These are phyloP conservation scores for Tricholaema leucomelas DNA, from an alignment of 2,113 vertebrate genomes.

Conservation along the genomic window DNA sequence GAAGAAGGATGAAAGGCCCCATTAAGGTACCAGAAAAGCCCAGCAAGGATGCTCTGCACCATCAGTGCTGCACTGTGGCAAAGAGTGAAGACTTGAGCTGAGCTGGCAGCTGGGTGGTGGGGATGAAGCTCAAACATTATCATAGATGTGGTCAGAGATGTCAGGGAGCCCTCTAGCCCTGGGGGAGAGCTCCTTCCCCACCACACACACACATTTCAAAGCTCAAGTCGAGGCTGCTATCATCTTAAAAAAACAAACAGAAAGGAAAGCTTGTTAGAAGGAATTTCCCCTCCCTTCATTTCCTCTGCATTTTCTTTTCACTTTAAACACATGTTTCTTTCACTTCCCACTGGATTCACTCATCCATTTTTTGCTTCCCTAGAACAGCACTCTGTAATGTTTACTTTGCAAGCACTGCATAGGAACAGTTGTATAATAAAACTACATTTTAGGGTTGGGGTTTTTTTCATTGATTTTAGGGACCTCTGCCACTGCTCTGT, in stretches of 20 bases:
- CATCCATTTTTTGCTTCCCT: background rate
- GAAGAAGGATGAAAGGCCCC: background rate
- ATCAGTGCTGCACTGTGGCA: no score
- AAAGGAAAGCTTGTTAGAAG: background rate
- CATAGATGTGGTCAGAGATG: rapidly evolving
- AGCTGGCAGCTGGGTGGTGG: background rate
- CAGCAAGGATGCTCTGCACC: background rate
- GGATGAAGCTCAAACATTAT: background rate
- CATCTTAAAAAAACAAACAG: background rate
- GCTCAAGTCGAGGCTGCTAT: background rate
- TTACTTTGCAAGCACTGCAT: background rate
- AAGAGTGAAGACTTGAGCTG: background rate
- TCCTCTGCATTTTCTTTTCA: background rate
- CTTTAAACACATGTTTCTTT: background rate
- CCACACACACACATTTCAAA: background rate
- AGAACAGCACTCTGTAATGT: background rate
- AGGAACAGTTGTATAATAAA: background rate
- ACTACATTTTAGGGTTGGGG: no score
- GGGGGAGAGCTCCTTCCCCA: background rate
- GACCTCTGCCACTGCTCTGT: background rate
- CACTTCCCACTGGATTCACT: background rate
- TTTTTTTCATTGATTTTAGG: background rate
- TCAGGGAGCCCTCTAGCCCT: background rate
- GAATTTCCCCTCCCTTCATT: background rate
- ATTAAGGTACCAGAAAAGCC: background rate